Percentiles rank a stretch among this genome's conserved stretches.
These are phyloP conservation scores for Oophaga sylvatica DNA, from an alignment of 2,797 vertebrate genomes.

Conservation along the genomic window DNA sequence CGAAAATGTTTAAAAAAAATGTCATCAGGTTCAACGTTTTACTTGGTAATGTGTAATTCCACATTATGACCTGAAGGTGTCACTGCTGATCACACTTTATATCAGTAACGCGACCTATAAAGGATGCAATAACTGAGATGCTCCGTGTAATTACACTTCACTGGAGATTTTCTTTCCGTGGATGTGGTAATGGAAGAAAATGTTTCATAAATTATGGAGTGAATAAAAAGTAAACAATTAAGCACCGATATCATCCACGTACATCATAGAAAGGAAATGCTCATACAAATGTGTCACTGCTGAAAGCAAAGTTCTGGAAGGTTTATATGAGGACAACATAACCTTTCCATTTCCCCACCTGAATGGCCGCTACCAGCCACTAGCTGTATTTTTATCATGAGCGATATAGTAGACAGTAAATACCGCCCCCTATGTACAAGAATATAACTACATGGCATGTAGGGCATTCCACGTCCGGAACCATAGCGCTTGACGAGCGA, in stretches of 20 bases:
- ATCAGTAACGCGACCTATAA: neutral
- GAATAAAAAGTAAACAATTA: constrained; percentile 1
- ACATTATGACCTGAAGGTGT: neutral
- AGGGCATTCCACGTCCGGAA: no score
- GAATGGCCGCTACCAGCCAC: no score
- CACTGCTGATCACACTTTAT: neutral
- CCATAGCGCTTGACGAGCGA: no score
- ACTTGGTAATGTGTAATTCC: neutral
- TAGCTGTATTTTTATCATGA: no score
- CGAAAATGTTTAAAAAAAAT: neutral
- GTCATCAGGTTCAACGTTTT: neutral
- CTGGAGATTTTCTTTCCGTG: neutral
- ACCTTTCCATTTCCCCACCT: no score
- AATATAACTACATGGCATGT: neutral
- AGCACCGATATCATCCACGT: neutral
- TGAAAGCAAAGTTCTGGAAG: no score
- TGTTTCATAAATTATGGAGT: neutral
- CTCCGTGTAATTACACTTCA: neutral
- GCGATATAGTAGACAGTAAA: neutral
- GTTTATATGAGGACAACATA: no score
- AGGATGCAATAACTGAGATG: neutral
- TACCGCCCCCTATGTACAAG: neutral
- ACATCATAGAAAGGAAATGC: neutral
- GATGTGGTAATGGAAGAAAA: neutral
- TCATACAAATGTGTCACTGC: no score